These are phyloP conservation scores for Archips crataeganus DNA, from an alignment of 2,888 invertebrate species.

Conservation along the genomic window DNA sequence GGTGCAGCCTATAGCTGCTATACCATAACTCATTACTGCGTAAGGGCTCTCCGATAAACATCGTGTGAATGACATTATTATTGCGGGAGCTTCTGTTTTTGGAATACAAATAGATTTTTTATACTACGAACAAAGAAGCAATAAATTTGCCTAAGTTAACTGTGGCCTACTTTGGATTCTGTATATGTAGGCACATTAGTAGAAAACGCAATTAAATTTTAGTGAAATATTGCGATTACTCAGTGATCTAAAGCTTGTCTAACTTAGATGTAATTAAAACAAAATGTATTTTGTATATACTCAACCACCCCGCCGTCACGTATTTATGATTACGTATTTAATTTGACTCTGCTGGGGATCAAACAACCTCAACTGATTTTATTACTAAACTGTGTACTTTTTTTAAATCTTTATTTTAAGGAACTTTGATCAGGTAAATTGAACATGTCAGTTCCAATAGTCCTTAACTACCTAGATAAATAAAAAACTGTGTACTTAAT, in stretches of 20 bases:
- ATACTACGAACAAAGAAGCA: constrained; percentile 34
- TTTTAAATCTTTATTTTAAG: too few relatives aligned
- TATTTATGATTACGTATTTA: too few relatives aligned
- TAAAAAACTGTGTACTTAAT: too few relatives aligned
- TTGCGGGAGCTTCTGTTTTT: constrained; percentile 52
- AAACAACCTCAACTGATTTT: too few relatives aligned
- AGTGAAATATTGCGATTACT: not conserved
- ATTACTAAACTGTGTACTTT: too few relatives aligned
- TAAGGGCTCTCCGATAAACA: constrained; percentile 71
- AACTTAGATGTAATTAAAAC: too few relatives aligned
- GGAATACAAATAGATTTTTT: constrained; percentile 35
- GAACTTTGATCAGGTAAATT: too few relatives aligned
- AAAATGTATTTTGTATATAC: not conserved
- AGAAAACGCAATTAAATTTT: not conserved
- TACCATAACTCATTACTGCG: constrained; percentile 80
- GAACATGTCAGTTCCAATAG: too few relatives aligned
- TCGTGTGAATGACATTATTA: constrained; percentile 64
- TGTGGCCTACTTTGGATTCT: not conserved
- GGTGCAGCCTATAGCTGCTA: constrained; percentile 78
- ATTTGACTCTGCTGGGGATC: too few relatives aligned
- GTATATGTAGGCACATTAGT: not conserved
- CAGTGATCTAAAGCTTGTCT: not conserved
- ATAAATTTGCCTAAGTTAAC: constrained; percentile 2
- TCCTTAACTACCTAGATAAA: too few relatives aligned
- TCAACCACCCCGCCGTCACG: too few relatives aligned